Evolutionary conservation across 2,113 vertebrate species (phyloP).

Genomic region (Pagrus major): DNA sequence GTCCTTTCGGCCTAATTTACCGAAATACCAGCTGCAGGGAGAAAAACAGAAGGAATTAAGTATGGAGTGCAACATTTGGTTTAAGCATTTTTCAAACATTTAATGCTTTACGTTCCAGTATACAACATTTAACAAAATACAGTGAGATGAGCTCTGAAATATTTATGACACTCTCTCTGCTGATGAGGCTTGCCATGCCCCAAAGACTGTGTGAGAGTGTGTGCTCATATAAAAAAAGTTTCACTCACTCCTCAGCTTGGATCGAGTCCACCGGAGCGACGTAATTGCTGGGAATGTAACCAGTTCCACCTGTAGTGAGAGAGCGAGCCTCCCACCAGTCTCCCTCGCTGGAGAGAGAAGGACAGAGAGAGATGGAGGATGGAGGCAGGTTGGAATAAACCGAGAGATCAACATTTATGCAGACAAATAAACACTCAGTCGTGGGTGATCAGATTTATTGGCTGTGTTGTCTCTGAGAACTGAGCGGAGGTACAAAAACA

Average conservation of each 20-base stretch:
- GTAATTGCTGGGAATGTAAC: slow-evolving; percentile 99
- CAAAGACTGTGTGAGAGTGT: not conserved
- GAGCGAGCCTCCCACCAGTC: slow-evolving; percentile 99
- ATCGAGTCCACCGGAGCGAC: slow-evolving; percentile 99
- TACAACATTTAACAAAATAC: slow-evolving; percentile 23
- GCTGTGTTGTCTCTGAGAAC: slow-evolving; percentile 9
- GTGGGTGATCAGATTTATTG: slow-evolving; percentile 23
- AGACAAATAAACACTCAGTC: slow-evolving; percentile 12
- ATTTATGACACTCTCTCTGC: slow-evolving; percentile 39
- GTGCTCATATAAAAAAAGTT: slow-evolving; percentile 19
- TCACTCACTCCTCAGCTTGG: slow-evolving; percentile 98
- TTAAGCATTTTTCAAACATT: slow-evolving; percentile 2
- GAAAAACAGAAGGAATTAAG: slow-evolving; percentile 4
- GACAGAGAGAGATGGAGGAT: slow-evolving; percentile 28
- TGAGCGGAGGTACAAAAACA: not conserved
- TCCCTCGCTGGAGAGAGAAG: slow-evolving; percentile 89
- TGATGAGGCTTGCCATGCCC: slow-evolving; percentile 18
- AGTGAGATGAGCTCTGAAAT: slow-evolving; percentile 17
- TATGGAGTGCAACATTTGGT: slow-evolving; percentile 5
- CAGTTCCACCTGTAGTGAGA: slow-evolving; percentile 95
- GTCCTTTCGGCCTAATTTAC: slow-evolving; percentile 98
- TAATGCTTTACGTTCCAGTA: not conserved
- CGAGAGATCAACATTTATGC: slow-evolving; percentile 25
- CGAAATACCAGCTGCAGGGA: slow-evolving; percentile 94
- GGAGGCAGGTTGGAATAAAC: slow-evolving; percentile 29